These are phyloP conservation scores for Archips crataeganus DNA, from an alignment of 2,888 invertebrate genomes.

Conservation along the genomic window DNA sequence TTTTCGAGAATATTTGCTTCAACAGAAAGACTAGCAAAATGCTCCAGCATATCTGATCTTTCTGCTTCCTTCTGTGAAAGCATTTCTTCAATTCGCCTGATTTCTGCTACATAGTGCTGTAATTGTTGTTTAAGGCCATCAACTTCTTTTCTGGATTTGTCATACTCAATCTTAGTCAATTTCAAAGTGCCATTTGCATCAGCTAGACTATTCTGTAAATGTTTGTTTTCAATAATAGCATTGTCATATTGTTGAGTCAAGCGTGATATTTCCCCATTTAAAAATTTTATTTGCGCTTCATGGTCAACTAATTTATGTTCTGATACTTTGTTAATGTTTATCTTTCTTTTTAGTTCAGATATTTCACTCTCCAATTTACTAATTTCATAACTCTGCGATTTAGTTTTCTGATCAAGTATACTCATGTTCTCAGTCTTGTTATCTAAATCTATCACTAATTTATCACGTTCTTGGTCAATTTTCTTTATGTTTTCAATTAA, in stretches of 20 bases:
- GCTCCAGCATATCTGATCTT: conserved; percentile 92
- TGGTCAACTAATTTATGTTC: conserved; percentile 81
- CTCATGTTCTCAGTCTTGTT: conserved; percentile 90
- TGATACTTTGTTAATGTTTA: conserved; percentile 71
- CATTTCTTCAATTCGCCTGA: conserved; percentile 92
- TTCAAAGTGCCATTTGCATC: conserved; percentile 87
- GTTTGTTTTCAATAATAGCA: conserved; percentile 88
- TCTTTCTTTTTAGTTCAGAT: conserved; percentile 84
- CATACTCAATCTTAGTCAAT: conserved; percentile 88
- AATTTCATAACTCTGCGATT: conserved; percentile 85
- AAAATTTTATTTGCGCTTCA: conserved; percentile 83
- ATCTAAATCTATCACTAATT: conserved; percentile 88
- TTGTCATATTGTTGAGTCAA: conserved; percentile 85
- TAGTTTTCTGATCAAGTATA: conserved; percentile 88
- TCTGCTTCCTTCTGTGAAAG: conserved; percentile 91
- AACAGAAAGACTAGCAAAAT: conserved; percentile 91
- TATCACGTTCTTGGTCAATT: conserved; percentile 91
- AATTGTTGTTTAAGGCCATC: conserved; percentile 91
- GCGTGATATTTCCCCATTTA: conserved; percentile 87
- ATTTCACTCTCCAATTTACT: conserved; percentile 83
- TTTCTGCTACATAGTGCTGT: conserved; percentile 93
- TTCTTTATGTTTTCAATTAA: conserved; percentile 87
- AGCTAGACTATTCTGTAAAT: conserved; percentile 90
- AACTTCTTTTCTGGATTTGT: conserved; percentile 89
- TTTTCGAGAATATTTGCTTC: conserved; percentile 92